Conservation (phyloP, 2,113 vertebrate genomes). For the Eira barbara region DNA sequence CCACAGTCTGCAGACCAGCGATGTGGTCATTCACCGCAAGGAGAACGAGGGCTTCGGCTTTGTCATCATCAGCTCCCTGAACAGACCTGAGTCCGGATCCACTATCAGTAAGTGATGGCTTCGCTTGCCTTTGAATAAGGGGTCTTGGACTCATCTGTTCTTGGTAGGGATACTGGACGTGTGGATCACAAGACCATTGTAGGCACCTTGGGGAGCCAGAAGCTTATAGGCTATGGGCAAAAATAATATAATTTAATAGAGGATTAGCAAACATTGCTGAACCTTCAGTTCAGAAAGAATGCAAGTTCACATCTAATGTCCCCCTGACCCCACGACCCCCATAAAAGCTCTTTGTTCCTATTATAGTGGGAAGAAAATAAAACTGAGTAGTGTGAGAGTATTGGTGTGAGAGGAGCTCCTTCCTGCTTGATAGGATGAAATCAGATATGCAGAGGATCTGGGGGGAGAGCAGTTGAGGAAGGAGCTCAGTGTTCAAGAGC, state of each 20-base stretch:
- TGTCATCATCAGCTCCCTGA: conserved; percentile 98
- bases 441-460: not conserved
- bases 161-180: not conserved
- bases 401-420: not conserved
- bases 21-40: conserved; percentile 95
- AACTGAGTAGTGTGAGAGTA: not conserved
- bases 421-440: not conserved
- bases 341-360: not conserved
- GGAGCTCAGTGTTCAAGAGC: not conserved
- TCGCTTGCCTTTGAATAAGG: not conserved
- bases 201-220: not conserved
- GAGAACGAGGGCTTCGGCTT: conserved; percentile 99
- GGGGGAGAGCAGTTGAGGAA: not conserved
- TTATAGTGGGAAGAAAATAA: not conserved
- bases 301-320: not conserved
- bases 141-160: not conserved
- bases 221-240: not conserved
- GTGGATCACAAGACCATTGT: not conserved
- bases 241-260: not conserved
- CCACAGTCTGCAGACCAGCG: conserved; percentile 89
- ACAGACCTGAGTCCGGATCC: conserved; percentile 91
- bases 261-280: not conserved
- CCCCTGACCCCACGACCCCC: no score
- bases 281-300: not conserved
- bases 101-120: conserved; percentile 88